Conservation (phyloP, 2,888 invertebrate species). For the Zygaena filipendulae region DNA sequence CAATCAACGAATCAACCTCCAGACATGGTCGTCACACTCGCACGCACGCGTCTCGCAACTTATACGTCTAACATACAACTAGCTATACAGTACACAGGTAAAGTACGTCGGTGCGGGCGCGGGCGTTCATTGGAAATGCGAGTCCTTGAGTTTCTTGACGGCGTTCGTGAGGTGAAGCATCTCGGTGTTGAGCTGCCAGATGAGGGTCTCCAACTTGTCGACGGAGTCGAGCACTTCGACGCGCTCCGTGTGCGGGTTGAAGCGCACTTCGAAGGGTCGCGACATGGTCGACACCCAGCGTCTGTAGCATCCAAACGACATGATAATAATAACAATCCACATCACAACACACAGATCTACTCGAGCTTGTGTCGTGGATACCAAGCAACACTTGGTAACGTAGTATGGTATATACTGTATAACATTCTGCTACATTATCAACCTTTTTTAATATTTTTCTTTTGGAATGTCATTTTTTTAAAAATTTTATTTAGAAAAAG, state of each 20-base stretch:
- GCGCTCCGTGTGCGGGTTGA: constrained; percentile 97
- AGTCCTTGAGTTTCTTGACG: constrained; percentile 83
- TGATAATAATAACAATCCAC: too few relatives aligned
- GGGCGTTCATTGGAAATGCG: constrained; percentile 64
- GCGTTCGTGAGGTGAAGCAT: constrained; percentile 90
- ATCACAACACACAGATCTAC: too few relatives aligned
- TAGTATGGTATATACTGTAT: too few relatives aligned
- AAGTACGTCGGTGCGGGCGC: constrained; percentile 51
- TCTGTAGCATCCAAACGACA: constrained; percentile 51
- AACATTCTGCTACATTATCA: too few relatives aligned
- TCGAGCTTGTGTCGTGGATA: too few relatives aligned
- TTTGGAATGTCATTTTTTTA: too few relatives aligned
- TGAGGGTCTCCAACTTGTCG: constrained; percentile 84
- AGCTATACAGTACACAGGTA: constrained; percentile 62
- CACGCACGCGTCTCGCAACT: constrained; percentile 53
- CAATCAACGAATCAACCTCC: constrained; percentile 56
- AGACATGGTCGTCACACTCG: constrained; percentile 55
- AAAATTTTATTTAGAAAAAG: too few relatives aligned
- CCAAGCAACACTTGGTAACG: too few relatives aligned
- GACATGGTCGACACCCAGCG: constrained; percentile 95
- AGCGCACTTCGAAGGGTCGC: constrained; percentile 96
- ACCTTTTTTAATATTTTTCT: too few relatives aligned
- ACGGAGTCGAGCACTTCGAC: constrained; percentile 96
- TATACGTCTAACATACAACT: constrained; percentile 64
- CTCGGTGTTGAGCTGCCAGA: constrained; percentile 88